A percentile compares a stretch with the other conserved stretches of the same genome.
These are phyloP conservation scores for Cichladusa arquata DNA, from an alignment of 2,113 vertebrate species.

Conservation along the genomic window DNA sequence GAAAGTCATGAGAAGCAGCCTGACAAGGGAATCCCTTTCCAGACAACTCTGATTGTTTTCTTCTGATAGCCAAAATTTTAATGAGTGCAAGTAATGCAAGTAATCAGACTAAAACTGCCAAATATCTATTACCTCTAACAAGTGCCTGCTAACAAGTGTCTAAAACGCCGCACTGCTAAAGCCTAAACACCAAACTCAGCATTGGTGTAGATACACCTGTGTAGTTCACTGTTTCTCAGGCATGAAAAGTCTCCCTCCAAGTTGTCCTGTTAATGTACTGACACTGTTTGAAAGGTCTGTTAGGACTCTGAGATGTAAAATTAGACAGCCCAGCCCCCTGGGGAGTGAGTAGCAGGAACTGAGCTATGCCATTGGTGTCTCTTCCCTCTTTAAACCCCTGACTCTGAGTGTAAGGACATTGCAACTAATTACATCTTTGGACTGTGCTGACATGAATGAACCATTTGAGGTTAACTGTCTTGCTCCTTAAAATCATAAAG, in stretches of 20 bases:
- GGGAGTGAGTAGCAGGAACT: neutral
- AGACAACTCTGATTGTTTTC: neutral
- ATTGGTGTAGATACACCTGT: neutral
- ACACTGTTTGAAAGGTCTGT: neutral
- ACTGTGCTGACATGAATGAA: slow-evolving; percentile 34
- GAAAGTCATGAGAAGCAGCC: neutral
- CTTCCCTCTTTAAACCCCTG: neutral
- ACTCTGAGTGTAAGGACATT: slow-evolving; percentile 12
- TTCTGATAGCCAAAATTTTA: neutral
- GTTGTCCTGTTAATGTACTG: neutral
- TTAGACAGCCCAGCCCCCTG: neutral
- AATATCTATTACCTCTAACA: neutral
- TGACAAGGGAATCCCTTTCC: neutral
- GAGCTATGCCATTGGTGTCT: neutral
- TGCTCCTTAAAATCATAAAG: slow-evolving; percentile 29
- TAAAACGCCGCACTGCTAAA: neutral
- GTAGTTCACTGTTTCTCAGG: neutral
- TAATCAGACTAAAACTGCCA: neutral
- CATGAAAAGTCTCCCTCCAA: neutral
- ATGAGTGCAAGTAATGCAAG: neutral
- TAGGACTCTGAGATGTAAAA: neutral
- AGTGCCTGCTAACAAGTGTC: neutral
- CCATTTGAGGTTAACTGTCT: slow-evolving; percentile 44
- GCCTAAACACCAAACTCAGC: neutral
- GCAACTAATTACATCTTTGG: slow-evolving; percentile 40